A percentile compares a stretch with the other conserved stretches of the same genome.
These are phyloP conservation scores for Pristionchus pacificus DNA, from an alignment of 1,140 invertebrate species.

Conservation along the genomic window DNA sequence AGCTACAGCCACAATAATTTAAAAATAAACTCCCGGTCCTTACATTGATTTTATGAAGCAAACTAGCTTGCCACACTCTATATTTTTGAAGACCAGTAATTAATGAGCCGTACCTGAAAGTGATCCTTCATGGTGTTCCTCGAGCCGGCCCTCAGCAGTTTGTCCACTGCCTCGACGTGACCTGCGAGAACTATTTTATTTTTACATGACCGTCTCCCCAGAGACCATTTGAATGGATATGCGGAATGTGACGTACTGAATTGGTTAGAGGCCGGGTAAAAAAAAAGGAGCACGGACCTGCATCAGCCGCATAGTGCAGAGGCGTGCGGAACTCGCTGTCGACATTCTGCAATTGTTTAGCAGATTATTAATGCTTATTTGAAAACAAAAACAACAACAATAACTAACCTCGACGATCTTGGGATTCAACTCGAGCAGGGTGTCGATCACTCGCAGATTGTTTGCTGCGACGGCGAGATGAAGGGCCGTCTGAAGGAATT, in stretches of 20 bases:
- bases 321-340: conserved; percentile 11
- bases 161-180: not conserved
- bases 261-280: too few relatives aligned
- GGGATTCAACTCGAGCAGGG: conserved; percentile 2
- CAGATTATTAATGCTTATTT: not conserved
- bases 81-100: too few relatives aligned
- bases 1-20: too few relatives aligned
- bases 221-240: too few relatives aligned
- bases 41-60: too few relatives aligned
- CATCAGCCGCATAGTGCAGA: conserved; percentile 29
- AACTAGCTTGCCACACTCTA: too few relatives aligned
- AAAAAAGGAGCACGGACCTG: conserved; percentile 24
- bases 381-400: not conserved
- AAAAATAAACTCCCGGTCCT: too few relatives aligned
- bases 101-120: not conserved
- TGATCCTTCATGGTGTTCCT: not conserved
- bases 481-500: conserved; percentile 16
- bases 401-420: conserved; percentile 4
- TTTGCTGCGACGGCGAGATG: conserved; percentile 28
- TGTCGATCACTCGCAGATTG: conserved; percentile 7
- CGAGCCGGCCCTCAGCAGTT: not conserved
- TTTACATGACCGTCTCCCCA: not conserved
- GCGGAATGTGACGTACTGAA: too few relatives aligned
- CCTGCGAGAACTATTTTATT: not conserved
- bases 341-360: not conserved